A percentile compares a stretch with the other conserved stretches of the same genome.
These are phyloP conservation scores for Aphelinus atriplicis DNA, from an alignment of 1,140 invertebrate genomes.

Conservation along the genomic window DNA sequence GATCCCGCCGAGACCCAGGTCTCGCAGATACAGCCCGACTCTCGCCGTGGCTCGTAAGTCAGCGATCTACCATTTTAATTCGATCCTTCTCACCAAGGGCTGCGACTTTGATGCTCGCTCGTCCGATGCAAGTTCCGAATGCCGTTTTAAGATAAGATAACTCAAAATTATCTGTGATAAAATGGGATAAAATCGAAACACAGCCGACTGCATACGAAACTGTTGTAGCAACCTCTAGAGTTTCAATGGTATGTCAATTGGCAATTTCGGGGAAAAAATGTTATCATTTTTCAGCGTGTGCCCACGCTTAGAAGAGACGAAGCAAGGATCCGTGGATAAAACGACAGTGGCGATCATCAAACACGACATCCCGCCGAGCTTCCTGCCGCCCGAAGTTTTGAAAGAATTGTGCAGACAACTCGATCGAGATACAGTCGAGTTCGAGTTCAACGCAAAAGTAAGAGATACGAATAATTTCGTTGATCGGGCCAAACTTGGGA, in stretches of 20 bases:
- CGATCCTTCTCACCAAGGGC: not conserved
- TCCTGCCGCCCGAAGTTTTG: conserved; percentile 72
- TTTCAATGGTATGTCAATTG: too few relatives aligned
- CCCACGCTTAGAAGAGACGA: conserved; percentile 2
- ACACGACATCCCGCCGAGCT: conserved; percentile 53
- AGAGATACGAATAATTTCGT: conserved; percentile 26
- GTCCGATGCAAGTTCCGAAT: too few relatives aligned
- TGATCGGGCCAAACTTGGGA: too few relatives aligned
- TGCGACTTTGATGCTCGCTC: too few relatives aligned
- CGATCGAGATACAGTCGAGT: conserved; percentile 73
- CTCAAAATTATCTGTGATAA: not conserved
- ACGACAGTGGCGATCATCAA: conserved; percentile 36
- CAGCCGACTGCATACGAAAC: too few relatives aligned
- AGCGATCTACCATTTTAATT: not conserved
- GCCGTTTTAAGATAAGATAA: not conserved
- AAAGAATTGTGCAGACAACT: conserved; percentile 74
- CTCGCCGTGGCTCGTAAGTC: conserved; percentile 54
- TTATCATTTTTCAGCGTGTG: not conserved
- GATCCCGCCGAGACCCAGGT: conserved; percentile 61
- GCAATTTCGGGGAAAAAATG: too few relatives aligned
- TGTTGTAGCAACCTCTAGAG: too few relatives aligned
- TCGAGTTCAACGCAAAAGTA: conserved; percentile 75
- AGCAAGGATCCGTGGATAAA: conserved; percentile 44
- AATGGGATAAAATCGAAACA: too few relatives aligned
- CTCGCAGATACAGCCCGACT: conserved; percentile 56